Conservation (phyloP, 2,797 vertebrate genomes). For the Sebastes matsubarae region DNA sequence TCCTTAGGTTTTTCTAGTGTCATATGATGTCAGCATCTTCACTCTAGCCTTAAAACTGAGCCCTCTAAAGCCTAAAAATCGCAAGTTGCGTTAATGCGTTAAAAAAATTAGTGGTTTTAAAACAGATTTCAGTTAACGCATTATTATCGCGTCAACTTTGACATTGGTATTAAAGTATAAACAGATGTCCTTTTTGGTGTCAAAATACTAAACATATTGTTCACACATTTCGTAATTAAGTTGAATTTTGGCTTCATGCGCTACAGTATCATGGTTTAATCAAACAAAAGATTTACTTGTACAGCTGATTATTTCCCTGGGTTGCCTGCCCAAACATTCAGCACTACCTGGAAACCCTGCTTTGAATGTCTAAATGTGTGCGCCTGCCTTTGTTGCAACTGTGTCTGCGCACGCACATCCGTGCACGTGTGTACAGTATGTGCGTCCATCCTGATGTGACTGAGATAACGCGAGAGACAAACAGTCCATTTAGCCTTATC, state of each 20-base stretch:
- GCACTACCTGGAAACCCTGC: conserved; percentile 16
- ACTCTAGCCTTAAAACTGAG: no score
- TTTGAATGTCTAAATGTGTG: not conserved
- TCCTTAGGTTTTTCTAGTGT: no score
- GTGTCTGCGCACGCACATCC: not conserved
- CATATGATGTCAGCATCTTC: no score
- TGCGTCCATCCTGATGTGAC: conserved; percentile 23
- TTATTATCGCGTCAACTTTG: no score
- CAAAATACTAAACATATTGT: not conserved
- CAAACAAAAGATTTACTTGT: not conserved
- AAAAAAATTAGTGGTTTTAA: no score
- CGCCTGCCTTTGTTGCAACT: not conserved
- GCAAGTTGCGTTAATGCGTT: no score
- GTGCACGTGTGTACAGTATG: not conserved
- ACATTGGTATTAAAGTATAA: no score
- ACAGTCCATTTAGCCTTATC: conserved; percentile 68
- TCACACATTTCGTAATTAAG: not conserved
- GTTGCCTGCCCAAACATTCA: conserved; percentile 21
- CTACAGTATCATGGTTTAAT: conserved; percentile 14
- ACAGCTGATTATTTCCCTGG: conserved; percentile 17
- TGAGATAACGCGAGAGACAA: conserved; percentile 65
- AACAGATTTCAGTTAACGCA: no score
- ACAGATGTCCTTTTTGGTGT: not conserved
- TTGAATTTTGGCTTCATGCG: not conserved
- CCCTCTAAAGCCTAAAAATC: no score